Evolutionary conservation across 2,888 invertebrate genomes (phyloP).

Genomic region (Campoplex nolae): DNA sequence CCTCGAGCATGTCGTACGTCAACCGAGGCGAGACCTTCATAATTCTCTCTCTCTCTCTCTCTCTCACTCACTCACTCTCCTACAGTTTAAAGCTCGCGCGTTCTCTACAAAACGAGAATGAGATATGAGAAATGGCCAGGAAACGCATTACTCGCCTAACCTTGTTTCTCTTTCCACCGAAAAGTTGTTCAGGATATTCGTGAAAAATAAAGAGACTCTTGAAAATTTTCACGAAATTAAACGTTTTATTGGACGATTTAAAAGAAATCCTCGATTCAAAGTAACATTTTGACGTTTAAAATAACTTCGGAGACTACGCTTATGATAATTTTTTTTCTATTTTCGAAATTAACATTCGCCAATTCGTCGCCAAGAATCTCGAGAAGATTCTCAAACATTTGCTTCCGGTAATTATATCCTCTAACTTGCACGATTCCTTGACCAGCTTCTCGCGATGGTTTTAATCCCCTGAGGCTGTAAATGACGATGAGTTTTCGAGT

Average conservation of each 20-base stretch:
- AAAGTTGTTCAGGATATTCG: constrained; percentile 26
- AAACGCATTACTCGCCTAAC: constrained; percentile 49
- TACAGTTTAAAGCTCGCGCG: constrained; percentile 49
- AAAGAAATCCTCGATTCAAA: background rate
- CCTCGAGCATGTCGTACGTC: constrained; percentile 44
- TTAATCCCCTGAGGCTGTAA: constrained; percentile 53
- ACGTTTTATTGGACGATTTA: constrained; percentile 16
- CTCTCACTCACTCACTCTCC: background rate
- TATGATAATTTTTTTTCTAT: background rate
- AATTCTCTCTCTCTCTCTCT: constrained; percentile 41
- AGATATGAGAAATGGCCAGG: constrained; percentile 31
- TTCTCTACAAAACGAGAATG: constrained; percentile 47
- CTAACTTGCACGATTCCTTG: constrained; percentile 44
- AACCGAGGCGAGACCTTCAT: constrained; percentile 50
- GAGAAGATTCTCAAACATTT: constrained; percentile 13
- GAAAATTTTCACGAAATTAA: constrained; percentile 7
- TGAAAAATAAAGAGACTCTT: background rate
- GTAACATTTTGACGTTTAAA: background rate
- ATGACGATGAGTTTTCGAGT: constrained; percentile 63
- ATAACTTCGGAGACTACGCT: background rate
- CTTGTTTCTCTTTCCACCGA: constrained; percentile 30
- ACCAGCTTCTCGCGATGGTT: constrained; percentile 44
- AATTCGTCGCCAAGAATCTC: constrained; percentile 41
- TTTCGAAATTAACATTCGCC: background rate
- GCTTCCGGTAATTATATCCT: constrained; percentile 1